These are phyloP conservation scores for Cephus spinipes DNA, from an alignment of 2,888 invertebrate genomes.

Conservation along the genomic window DNA sequence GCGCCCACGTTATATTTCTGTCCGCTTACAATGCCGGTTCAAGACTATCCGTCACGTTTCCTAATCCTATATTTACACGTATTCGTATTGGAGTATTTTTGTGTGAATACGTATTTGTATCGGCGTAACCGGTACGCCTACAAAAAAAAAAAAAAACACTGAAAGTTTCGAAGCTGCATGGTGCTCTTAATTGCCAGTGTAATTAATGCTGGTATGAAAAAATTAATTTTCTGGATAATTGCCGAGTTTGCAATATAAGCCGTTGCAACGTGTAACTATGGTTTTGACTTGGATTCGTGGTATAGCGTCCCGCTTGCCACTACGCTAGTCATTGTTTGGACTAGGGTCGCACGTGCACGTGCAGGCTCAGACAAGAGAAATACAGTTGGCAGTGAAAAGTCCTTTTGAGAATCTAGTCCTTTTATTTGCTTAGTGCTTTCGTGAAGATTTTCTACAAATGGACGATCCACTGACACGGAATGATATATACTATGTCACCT, in stretches of 20 bases:
- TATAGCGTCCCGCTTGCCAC: background rate
- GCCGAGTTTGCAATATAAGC: background rate
- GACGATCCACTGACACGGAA: background rate
- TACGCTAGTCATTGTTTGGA: background rate
- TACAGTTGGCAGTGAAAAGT: background rate
- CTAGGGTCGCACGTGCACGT: background rate
- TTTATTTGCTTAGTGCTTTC: background rate
- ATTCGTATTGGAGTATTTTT: too few species aligned
- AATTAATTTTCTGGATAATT: background rate
- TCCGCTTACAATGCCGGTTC: too few species aligned
- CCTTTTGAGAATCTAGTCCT: background rate
- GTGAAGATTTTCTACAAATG: background rate
- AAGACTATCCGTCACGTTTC: too few species aligned
- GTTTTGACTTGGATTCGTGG: background rate
- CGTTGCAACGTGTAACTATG: background rate
- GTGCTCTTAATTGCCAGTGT: slow-evolving; percentile 31
- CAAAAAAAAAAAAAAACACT: background rate
- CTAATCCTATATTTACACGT: too few species aligned
- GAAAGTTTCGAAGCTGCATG: background rate
- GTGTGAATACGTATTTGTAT: too few species aligned
- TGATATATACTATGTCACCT: background rate
- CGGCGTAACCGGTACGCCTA: too few species aligned
- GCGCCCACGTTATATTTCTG: too few species aligned
- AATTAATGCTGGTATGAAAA: slow-evolving; percentile 27
- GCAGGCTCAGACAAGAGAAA: background rate